These are phyloP conservation scores for Ciconia stormi DNA, from an alignment of 2,113 vertebrate species.

Conservation along the genomic window DNA sequence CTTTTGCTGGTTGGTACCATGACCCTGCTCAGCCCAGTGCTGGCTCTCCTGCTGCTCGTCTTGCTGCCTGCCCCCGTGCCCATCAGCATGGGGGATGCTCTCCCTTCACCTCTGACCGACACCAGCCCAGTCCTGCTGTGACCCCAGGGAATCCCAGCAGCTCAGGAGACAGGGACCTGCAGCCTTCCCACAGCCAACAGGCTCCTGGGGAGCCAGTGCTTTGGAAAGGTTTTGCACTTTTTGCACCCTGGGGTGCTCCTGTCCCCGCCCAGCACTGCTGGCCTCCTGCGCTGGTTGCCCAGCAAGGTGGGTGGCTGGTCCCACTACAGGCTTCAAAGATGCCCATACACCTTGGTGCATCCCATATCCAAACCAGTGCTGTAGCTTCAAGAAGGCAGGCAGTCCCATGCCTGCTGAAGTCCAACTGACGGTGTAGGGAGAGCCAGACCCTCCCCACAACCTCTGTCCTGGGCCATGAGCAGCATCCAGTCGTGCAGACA, in stretches of 20 bases:
- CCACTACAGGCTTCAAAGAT: background rate
- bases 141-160: background rate
- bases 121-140: background rate
- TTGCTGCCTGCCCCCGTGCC: background rate
- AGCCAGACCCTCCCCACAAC: background rate
- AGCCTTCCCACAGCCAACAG: background rate
- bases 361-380: background rate
- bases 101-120: background rate
- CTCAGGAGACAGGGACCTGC: background rate
- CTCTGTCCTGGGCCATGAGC: background rate
- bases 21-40: background rate
- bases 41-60: background rate
- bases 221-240: background rate
- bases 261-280: background rate
- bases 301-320: background rate
- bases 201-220: background rate
- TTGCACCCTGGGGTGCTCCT: background rate
- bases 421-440: accelerated
- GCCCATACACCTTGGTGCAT: background rate
- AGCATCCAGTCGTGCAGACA: background rate
- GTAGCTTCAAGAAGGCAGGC: accelerated
- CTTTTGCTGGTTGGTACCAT: background rate
- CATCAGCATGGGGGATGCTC: background rate
- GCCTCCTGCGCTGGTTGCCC: background rate
- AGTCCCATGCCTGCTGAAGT: background rate